A percentile compares a stretch with the other conserved stretches of the same genome.
Conservation (phyloP, 2,113 vertebrate genomes). For the Struthio camelus region DNA sequence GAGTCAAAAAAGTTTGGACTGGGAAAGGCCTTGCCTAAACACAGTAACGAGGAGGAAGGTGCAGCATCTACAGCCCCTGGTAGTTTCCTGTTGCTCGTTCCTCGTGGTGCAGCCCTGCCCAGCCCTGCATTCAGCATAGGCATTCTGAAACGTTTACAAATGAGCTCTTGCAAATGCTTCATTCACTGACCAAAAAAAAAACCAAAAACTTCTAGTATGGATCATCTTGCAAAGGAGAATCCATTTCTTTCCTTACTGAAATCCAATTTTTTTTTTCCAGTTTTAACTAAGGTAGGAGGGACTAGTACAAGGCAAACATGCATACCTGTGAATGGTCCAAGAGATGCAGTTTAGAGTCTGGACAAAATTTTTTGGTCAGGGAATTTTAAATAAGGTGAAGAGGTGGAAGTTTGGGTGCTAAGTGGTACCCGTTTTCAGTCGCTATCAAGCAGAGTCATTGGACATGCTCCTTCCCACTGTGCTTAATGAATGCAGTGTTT, state of each 20-base stretch:
- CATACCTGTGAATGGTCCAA: background rate
- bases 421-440: background rate
- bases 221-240: background rate
- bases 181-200: background rate
- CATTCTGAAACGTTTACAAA: background rate
- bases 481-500: background rate
- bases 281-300: background rate
- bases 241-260: background rate
- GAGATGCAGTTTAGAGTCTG: background rate
- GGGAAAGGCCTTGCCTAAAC: background rate
- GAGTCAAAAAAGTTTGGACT: background rate
- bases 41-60: background rate
- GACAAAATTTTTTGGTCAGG: background rate
- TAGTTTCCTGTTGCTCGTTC: background rate
- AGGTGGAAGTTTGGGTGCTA: background rate
- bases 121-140: too few relatives aligned
- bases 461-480: background rate
- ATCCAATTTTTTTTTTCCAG: background rate
- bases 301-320: background rate
- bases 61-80: background rate
- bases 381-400: background rate
- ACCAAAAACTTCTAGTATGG: accelerated
- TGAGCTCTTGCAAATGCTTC: background rate
- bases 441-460: background rate
- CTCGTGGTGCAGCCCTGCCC: accelerated